Conservation (phyloP, 2,113 vertebrate species). For the Corythornis madagascariensis region DNA sequence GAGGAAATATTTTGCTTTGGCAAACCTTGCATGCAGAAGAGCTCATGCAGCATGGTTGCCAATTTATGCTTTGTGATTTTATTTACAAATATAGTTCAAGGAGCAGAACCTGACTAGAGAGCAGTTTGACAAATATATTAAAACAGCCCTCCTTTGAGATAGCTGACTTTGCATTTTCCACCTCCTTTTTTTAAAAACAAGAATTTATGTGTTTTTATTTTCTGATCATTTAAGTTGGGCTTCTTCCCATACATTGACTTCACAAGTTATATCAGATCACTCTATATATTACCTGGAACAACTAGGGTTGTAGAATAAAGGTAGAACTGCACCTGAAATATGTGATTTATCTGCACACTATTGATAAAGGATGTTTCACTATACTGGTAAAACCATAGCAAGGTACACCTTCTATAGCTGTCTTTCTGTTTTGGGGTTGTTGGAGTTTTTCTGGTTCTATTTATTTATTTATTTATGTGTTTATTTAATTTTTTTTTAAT, state of each 20-base stretch:
- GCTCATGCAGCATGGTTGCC: background rate
- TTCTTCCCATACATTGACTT: background rate
- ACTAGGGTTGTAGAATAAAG: background rate
- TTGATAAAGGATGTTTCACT: background rate
- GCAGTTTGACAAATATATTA: background rate
- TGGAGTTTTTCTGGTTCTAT: too few species aligned
- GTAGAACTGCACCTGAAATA: background rate
- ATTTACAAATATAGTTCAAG: constrained; percentile 2
- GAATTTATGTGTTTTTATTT: background rate
- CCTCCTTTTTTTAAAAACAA: background rate
- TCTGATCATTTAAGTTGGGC: background rate
- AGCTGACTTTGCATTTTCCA: background rate
- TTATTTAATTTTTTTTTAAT: too few species aligned
- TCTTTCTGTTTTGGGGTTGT: too few species aligned
- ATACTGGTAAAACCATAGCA: background rate
- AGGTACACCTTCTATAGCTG: too few species aligned
- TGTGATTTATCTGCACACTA: background rate
- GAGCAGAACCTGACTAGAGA: background rate
- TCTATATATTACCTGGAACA: background rate
- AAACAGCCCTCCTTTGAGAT: background rate
- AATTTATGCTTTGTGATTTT: background rate
- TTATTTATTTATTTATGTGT: too few species aligned
- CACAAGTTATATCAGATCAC: background rate
- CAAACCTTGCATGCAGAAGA: background rate
- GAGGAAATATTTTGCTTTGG: background rate